Conservation (phyloP, 37 sponge, comb jelly and placozoan species). For the Petrosia ficiformis region DNA sequence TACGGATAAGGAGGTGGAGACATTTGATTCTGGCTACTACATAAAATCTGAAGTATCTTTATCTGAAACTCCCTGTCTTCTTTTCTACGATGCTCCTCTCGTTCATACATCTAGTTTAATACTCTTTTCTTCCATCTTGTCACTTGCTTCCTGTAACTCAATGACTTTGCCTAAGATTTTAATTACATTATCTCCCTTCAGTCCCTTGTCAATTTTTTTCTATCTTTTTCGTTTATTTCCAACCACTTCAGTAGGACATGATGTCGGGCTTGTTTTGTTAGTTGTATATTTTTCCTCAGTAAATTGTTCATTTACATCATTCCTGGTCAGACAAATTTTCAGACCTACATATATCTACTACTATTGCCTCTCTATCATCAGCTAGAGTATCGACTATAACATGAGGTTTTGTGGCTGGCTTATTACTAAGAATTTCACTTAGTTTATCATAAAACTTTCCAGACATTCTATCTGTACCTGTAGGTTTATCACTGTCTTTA, state of each 20-base stretch:
- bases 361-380: not conserved
- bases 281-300: not conserved
- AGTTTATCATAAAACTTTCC: not conserved
- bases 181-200: not conserved
- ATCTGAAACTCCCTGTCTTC: slow-evolving; percentile 16
- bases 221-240: not conserved
- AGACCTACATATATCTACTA: not conserved
- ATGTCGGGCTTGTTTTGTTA: not conserved
- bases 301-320: not conserved
- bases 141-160: not conserved
- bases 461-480: slow-evolving; percentile 13
- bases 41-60: slow-evolving; percentile 4
- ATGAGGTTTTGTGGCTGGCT: slow-evolving; percentile 4
- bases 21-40: not conserved
- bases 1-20: not conserved
- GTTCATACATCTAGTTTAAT: not conserved
- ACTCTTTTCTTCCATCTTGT: slow-evolving; percentile 7
- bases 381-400: not conserved
- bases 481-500: slow-evolving; percentile 4
- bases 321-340: too few species aligned
- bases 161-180: not conserved
- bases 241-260: not conserved
- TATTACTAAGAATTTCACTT: not conserved
- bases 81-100: not conserved
- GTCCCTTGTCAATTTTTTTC: not conserved